phyloP scores from a whole-genome alignment of 2,113 vertebrate species.

The Laticauda laticaudata region DNA sequence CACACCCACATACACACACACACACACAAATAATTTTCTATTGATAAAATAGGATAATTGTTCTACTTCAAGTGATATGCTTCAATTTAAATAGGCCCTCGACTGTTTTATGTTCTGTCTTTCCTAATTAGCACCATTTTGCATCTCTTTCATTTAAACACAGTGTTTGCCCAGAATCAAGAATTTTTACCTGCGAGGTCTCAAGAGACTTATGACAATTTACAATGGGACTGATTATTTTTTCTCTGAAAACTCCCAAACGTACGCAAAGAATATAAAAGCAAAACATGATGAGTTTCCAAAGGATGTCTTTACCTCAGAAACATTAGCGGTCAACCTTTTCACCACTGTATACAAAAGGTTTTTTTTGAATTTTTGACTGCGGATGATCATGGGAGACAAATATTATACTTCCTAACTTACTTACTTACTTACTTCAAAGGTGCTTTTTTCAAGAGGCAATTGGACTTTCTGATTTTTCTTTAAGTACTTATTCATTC shows the following conservation, averaged over 20 bases:
- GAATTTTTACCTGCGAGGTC: slow-evolving; percentile 53
- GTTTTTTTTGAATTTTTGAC: background rate
- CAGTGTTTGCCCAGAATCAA: slow-evolving; percentile 41
- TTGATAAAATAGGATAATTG: slow-evolving; percentile 61
- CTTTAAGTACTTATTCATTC: too few species aligned
- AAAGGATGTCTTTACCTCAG: slow-evolving; percentile 41
- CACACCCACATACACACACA: background rate
- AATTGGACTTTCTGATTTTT: too few species aligned
- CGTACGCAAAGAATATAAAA: background rate
- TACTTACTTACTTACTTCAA: too few species aligned
- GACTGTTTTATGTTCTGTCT: slow-evolving; percentile 61
- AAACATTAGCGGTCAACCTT: background rate
- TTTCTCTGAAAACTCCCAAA: slow-evolving; percentile 24
- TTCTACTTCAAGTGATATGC: slow-evolving; percentile 58
- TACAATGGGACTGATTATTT: slow-evolving; percentile 71
- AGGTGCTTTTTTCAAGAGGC: too few species aligned
- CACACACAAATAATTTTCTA: slow-evolving; percentile 36
- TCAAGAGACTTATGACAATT: slow-evolving; percentile 67
- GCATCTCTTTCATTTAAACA: slow-evolving; percentile 63
- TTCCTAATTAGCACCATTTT: slow-evolving; percentile 61
- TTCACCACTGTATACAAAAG: too few species aligned
- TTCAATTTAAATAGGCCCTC: slow-evolving; percentile 65
- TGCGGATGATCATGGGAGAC: background rate
- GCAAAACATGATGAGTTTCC: slow-evolving; percentile 41
- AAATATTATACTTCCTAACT: background rate